A percentile compares a stretch with the other conserved stretches of the same genome.
Evolutionary conservation across 2,113 vertebrate genomes (phyloP).

Genomic region (Antigone vipio): DNA sequence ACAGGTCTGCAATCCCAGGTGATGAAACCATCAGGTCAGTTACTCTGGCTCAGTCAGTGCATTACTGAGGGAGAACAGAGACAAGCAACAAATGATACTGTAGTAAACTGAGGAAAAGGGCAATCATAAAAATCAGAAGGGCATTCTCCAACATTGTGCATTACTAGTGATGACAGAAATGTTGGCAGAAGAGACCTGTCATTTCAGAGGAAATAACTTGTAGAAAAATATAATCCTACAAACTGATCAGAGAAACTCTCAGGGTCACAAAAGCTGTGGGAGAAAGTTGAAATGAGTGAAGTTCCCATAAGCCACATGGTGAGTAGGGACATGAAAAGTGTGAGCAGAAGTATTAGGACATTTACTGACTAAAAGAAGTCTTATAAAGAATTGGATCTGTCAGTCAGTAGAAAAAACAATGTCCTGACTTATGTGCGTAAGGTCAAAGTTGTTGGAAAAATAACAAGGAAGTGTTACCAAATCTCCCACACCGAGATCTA

Average conservation of each 20-base stretch:
- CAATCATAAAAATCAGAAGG: background rate
- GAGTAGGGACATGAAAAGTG: background rate
- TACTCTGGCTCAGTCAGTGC: background rate
- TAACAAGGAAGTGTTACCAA: background rate
- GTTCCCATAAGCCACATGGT: background rate
- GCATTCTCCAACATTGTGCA: background rate
- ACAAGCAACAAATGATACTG: background rate
- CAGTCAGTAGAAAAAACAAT: slow-evolving; percentile 41
- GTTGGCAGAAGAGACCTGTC: slow-evolving; percentile 15
- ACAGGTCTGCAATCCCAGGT: slow-evolving; percentile 10
- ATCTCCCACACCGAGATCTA: background rate
- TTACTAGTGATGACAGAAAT: slow-evolving; percentile 42
- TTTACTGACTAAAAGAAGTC: background rate
- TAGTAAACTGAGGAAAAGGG: background rate
- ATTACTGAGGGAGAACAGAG: background rate
- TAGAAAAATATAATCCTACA: slow-evolving; percentile 49
- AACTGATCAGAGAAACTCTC: slow-evolving; percentile 38
- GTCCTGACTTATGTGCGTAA: slow-evolving; percentile 2
- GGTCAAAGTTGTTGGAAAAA: slow-evolving; percentile 14
- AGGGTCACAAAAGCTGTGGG: background rate
- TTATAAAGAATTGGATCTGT: background rate
- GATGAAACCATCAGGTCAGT: slow-evolving; percentile 44
- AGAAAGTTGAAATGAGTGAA: slow-evolving; percentile 28
- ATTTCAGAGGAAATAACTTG: slow-evolving; percentile 23
- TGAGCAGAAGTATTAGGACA: slow-evolving; percentile 7